phyloP scores from a whole-genome alignment of 2,888 invertebrate species.

The Ormyrus labotus region DNA sequence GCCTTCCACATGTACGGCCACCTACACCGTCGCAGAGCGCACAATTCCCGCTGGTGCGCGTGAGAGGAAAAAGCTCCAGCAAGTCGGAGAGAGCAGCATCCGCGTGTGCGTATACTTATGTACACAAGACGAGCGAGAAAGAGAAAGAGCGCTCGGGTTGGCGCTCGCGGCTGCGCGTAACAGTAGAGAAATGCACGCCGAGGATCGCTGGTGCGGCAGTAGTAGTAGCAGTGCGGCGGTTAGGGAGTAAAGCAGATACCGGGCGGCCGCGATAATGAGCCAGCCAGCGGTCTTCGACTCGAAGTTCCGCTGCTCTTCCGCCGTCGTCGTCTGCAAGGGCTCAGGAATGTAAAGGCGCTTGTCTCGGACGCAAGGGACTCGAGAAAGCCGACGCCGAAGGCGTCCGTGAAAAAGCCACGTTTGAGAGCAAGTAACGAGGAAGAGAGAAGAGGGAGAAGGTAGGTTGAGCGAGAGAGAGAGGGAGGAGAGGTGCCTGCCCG shows the following conservation, averaged over 20 bases:
- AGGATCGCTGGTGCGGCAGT: too few species aligned
- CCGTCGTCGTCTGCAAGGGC: not conserved
- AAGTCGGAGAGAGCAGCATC: too few species aligned
- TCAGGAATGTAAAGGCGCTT: slow-evolving; percentile 26
- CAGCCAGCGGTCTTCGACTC: slow-evolving; percentile 13
- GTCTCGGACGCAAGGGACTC: not conserved
- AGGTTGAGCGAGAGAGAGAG: slow-evolving; percentile 20
- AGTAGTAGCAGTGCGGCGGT: too few species aligned
- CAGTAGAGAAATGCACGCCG: too few species aligned
- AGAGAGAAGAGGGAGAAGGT: not conserved
- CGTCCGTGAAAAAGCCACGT: slow-evolving; percentile 9
- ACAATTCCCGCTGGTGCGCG: too few species aligned
- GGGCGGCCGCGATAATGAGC: slow-evolving; percentile 21
- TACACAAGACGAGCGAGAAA: too few species aligned
- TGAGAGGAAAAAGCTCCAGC: too few species aligned
- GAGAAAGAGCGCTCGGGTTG: too few species aligned
- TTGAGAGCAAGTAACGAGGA: not conserved
- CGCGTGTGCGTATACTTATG: too few species aligned
- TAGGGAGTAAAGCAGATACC: not conserved
- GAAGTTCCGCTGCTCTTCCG: not conserved
- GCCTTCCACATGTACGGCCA: too few species aligned
- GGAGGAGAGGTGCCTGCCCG: slow-evolving; percentile 58
- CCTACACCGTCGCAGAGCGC: too few species aligned
- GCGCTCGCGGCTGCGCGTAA: too few species aligned
- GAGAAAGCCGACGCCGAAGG: slow-evolving; percentile 12